Evolutionary conservation across 2,888 invertebrate genomes (phyloP).

Genomic region (Esperia sulphurella): DNA sequence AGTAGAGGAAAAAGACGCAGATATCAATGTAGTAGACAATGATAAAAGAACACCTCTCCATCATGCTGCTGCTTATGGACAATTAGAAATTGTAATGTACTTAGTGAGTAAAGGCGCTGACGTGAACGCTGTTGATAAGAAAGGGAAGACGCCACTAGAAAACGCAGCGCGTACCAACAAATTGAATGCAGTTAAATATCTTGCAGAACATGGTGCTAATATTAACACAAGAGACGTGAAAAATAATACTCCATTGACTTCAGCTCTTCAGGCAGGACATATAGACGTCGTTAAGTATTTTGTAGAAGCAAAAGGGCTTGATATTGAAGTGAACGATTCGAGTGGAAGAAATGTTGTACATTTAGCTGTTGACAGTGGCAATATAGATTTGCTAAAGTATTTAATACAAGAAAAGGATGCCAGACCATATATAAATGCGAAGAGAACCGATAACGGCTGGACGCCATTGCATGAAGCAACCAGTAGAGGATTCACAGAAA

Average conservation of each 20-base stretch:
- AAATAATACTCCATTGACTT: not conserved
- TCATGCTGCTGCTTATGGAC: not conserved
- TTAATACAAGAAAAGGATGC: slow-evolving; percentile 2
- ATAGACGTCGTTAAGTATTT: not conserved
- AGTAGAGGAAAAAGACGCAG: not conserved
- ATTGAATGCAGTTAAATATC: not conserved
- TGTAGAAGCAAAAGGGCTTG: not conserved
- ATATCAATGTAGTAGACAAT: not conserved
- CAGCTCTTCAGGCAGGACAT: not conserved
- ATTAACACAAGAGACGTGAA: not conserved
- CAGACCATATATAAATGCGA: slow-evolving; percentile 3
- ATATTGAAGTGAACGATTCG: not conserved
- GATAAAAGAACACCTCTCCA: not conserved
- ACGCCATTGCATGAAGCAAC: not conserved
- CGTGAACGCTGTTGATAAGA: not conserved
- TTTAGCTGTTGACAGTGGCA: slow-evolving; percentile 3
- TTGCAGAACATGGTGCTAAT: not conserved
- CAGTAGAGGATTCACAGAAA: not conserved
- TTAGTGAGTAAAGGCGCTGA: not conserved
- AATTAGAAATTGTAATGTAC: not conserved
- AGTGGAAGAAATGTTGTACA: not conserved
- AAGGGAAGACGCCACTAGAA: not conserved
- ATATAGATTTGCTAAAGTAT: slow-evolving; percentile 5
- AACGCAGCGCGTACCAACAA: not conserved
- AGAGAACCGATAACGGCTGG: slow-evolving; percentile 2